Conservation (phyloP, 2,797 vertebrate species). For the Anguilla megastoma region DNA sequence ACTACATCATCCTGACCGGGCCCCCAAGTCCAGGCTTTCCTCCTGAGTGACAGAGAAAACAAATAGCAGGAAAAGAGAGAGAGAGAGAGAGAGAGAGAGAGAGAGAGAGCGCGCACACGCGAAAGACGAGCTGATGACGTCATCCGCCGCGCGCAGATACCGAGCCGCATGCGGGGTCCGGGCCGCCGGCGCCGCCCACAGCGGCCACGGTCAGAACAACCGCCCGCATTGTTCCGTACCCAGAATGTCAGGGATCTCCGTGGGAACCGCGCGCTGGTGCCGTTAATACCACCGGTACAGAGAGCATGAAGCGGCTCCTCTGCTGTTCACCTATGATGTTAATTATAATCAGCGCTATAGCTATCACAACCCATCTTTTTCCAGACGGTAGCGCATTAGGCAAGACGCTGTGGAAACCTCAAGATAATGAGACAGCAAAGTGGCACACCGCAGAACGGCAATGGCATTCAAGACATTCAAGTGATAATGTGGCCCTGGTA, state of each 20-base stretch:
- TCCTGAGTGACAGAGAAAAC: conserved; percentile 64
- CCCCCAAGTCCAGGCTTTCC: conserved; percentile 53
- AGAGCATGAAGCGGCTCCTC: conserved; percentile 24
- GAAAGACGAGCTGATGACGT: conserved; percentile 49
- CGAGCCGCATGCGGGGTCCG: background rate
- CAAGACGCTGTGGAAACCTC: conserved; percentile 37
- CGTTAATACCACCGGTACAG: conserved; percentile 36
- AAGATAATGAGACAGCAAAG: background rate
- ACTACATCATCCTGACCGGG: conserved; percentile 59
- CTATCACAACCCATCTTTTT: conserved; percentile 34
- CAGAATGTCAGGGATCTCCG: conserved; percentile 51
- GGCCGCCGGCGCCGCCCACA: background rate
- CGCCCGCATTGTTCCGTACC: conserved; percentile 55
- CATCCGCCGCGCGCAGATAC: conserved; percentile 39
- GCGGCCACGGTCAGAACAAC: conserved; percentile 53
- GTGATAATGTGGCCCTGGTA: background rate
- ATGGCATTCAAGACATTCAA: conserved; percentile 9
- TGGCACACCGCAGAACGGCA: background rate
- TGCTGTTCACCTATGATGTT: conserved; percentile 31
- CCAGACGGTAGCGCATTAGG: background rate
- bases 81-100: background rate
- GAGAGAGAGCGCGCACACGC: background rate
- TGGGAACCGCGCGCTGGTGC: conserved; percentile 56
- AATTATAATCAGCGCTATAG: conserved; percentile 37
- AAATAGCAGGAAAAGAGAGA: conserved; percentile 52